A percentile compares a stretch with the other conserved stretches of the same genome.
Conservation (phyloP, 2,888 invertebrate genomes). For the Empis stercorea region DNA sequence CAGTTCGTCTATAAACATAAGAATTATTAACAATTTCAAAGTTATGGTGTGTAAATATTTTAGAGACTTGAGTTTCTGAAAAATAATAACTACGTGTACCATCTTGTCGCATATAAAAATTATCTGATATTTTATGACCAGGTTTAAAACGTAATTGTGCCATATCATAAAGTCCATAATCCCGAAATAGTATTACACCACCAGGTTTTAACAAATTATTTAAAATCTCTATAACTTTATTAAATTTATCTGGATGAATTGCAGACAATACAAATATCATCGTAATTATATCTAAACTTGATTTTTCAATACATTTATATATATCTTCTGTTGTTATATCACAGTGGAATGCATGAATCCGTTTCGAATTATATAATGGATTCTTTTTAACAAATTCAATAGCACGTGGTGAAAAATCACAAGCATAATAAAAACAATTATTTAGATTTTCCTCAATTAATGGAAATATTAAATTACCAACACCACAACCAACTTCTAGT, state of each 20-base stretch:
- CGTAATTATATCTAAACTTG: constrained; percentile 65
- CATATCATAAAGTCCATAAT: constrained; percentile 93
- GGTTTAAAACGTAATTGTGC: constrained; percentile 88
- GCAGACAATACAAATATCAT: constrained; percentile 93
- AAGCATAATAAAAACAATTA: constrained; percentile 66
- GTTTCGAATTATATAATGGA: constrained; percentile 48
- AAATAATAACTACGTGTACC: constrained; percentile 86
- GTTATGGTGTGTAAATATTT: constrained; percentile 53
- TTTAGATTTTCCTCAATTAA: constrained; percentile 62
- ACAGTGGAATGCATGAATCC: constrained; percentile 67
- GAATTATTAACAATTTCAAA: constrained; percentile 55
- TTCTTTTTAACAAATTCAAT: constrained; percentile 68
- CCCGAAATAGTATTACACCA: constrained; percentile 75
- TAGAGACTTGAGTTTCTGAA: constrained; percentile 52
- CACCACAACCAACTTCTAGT: constrained; percentile 86
- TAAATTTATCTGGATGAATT: constrained; percentile 76
- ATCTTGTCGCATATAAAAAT: constrained; percentile 93
- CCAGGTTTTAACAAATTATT: constrained; percentile 53
- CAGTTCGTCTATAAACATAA: constrained; percentile 77
- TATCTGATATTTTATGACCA: constrained; percentile 82
- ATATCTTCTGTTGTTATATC: constrained; percentile 66
- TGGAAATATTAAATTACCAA: constrained; percentile 93
- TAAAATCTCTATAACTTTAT: constrained; percentile 48
- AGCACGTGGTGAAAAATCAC: constrained; percentile 87
- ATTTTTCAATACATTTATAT: constrained; percentile 39